Conservation (phyloP, 2,797 vertebrate genomes). For the Typhlichthys eigenmanni region DNA sequence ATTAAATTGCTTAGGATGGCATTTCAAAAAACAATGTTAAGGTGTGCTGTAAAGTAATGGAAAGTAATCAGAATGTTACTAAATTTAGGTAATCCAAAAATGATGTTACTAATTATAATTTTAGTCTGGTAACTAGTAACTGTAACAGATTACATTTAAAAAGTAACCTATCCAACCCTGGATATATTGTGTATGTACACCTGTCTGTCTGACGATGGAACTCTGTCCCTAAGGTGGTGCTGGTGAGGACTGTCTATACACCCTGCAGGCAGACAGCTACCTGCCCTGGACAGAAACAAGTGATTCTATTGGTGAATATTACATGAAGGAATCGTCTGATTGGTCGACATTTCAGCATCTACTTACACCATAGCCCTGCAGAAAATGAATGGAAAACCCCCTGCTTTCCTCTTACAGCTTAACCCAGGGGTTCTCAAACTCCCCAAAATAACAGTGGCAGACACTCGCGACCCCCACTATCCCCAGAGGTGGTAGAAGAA, state of each 20-base stretch:
- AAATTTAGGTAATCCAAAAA: too few relatives aligned
- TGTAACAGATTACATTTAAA: too few relatives aligned
- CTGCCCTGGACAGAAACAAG: conserved; percentile 11
- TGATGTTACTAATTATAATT: too few relatives aligned
- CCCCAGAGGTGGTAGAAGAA: too few relatives aligned
- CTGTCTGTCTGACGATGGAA: conserved; percentile 3
- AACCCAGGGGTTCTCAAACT: conserved; percentile 2
- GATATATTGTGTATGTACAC: neutral
- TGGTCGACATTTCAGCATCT: conserved; percentile 60
- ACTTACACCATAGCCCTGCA: conserved; percentile 30
- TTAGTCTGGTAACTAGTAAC: too few relatives aligned
- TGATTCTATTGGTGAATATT: conserved; percentile 54
- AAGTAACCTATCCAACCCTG: too few relatives aligned
- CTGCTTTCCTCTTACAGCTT: neutral
- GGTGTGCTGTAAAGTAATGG: too few relatives aligned
- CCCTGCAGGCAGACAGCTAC: conserved; percentile 50
- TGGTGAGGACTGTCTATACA: conserved; percentile 48
- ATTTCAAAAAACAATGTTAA: too few relatives aligned
- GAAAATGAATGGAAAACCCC: neutral
- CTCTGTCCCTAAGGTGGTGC: conserved; percentile 44
- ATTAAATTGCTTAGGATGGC: too few relatives aligned
- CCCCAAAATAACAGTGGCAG: too few relatives aligned
- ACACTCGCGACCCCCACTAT: too few relatives aligned
- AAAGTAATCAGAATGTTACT: too few relatives aligned
- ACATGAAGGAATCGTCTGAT: conserved; percentile 60